phyloP scores from a whole-genome alignment of 37 sponge, comb jelly and placozoan species.

The Cliona cf. orientalis region DNA sequence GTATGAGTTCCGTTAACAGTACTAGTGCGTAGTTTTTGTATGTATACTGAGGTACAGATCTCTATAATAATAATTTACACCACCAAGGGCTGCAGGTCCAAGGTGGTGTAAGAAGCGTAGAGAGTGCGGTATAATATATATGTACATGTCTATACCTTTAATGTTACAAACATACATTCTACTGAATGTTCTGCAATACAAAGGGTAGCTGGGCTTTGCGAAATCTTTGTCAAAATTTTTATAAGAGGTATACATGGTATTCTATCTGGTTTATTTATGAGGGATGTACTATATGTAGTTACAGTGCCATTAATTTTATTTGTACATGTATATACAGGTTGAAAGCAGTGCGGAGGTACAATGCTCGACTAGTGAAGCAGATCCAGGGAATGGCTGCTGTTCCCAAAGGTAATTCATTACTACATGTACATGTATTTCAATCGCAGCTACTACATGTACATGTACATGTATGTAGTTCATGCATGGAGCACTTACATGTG shows the following conservation, averaged over 20 bases:
- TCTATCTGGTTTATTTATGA: too few species aligned
- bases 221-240: too few species aligned
- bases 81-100: neutral
- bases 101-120: neutral
- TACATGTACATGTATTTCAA: too few species aligned
- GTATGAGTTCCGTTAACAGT: neutral
- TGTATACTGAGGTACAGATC: too few species aligned
- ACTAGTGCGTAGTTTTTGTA: neutral
- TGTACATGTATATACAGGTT: slow-evolving; percentile 3
- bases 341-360: slow-evolving; percentile 8
- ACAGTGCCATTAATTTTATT: neutral
- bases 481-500: neutral
- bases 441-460: neutral
- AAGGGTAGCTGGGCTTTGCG: too few species aligned
- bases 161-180: too few species aligned
- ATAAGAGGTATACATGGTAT: too few species aligned
- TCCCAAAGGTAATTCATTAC: slow-evolving; percentile 26
- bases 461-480: neutral
- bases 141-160: too few species aligned
- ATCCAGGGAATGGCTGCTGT: slow-evolving; percentile 25
- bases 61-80: neutral
- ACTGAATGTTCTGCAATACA: too few species aligned
- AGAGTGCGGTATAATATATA: too few species aligned
- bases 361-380: slow-evolving; percentile 1
- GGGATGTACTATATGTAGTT: too few species aligned